These are phyloP conservation scores for Orthonevra nobilis DNA, from an alignment of 2,888 invertebrate genomes.

Conservation along the genomic window DNA sequence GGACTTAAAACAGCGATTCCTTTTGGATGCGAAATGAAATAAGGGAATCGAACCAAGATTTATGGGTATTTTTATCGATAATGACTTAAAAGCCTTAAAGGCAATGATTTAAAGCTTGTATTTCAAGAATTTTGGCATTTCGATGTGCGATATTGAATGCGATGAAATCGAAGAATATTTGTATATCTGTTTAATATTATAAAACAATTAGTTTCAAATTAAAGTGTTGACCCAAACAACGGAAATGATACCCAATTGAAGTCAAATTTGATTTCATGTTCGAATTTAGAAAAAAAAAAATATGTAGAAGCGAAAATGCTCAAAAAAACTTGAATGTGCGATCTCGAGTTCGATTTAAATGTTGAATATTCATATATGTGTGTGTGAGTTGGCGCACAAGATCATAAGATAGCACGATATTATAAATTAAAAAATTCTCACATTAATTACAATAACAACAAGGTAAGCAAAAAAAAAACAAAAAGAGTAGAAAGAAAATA, in stretches of 20 bases:
- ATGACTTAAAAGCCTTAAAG: constrained; percentile 80
- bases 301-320: too few species aligned
- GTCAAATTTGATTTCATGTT: too few species aligned
- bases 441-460: constrained; percentile 74
- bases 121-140: constrained; percentile 40
- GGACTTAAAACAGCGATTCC: constrained; percentile 32
- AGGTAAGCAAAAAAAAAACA: constrained; percentile 22
- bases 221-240: not conserved
- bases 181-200: too few species aligned
- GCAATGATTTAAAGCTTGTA: constrained; percentile 79
- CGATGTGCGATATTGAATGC: not conserved
- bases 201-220: constrained; percentile 39
- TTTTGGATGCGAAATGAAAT: constrained; percentile 5
- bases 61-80: constrained; percentile 80
- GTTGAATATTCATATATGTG: too few species aligned
- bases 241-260: too few species aligned
- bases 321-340: too few species aligned
- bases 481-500: not conserved
- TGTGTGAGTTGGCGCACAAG: constrained; percentile 16
- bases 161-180: too few species aligned
- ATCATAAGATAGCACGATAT: constrained; percentile 60
- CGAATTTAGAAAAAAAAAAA: too few species aligned
- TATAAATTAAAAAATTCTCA: constrained; percentile 77
- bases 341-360: constrained; percentile 16
- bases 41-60: constrained; percentile 73